Evolutionary conservation across 2,113 vertebrate genomes (phyloP).

Genomic region (Barbus barbus): DNA sequence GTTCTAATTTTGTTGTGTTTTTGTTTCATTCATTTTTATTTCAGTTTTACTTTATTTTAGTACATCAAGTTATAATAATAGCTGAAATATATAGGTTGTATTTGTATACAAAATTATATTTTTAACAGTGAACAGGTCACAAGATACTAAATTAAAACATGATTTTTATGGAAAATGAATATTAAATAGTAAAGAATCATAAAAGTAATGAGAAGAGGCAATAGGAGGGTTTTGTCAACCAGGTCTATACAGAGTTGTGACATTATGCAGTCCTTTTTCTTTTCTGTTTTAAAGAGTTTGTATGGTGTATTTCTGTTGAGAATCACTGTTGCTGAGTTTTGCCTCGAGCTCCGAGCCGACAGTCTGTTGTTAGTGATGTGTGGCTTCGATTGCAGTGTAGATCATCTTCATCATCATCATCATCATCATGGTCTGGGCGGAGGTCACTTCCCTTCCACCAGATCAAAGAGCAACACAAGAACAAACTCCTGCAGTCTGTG

Average conservation of each 20-base stretch:
- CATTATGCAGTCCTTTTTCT: neutral
- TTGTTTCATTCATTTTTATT: neutral
- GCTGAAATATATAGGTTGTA: no score
- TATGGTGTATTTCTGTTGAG: neutral
- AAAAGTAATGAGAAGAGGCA: neutral
- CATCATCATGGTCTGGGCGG: neutral
- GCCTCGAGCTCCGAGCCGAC: neutral
- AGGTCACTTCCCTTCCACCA: slow-evolving; percentile 17
- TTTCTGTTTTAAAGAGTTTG: neutral
- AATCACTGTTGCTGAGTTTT: neutral
- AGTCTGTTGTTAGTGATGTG: neutral
- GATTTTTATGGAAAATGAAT: neutral
- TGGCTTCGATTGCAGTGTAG: neutral
- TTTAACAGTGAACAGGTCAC: neutral
- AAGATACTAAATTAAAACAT: neutral
- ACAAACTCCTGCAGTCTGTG: slow-evolving; percentile 64
- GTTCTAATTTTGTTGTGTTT: no score
- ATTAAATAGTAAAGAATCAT: no score
- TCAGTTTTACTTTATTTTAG: neutral
- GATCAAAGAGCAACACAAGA: slow-evolving; percentile 70
- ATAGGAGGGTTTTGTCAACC: neutral
- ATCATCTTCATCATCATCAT: neutral
- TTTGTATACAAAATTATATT: no score
- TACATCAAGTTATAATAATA: no score
- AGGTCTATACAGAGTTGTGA: neutral